These are phyloP conservation scores for Meles meles DNA, from an alignment of 2,113 vertebrate genomes.

Conservation along the genomic window DNA sequence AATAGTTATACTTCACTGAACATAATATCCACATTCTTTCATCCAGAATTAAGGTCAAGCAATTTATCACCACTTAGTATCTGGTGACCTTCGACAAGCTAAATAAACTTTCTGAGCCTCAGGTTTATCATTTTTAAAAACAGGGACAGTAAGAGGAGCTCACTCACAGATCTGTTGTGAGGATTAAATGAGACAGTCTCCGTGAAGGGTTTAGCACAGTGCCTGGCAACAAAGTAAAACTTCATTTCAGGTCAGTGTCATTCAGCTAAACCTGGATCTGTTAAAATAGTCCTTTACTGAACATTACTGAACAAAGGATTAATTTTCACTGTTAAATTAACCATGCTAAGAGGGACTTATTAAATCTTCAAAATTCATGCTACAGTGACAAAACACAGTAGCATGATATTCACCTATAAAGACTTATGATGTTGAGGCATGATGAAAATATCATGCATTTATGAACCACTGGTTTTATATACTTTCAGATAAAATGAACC, in stretches of 20 bases:
- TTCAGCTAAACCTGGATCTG: not conserved
- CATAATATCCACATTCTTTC: not conserved
- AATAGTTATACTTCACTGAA: not conserved
- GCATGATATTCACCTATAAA: not conserved
- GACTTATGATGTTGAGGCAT: not conserved
- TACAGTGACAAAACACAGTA: not conserved
- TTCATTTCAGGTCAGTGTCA: not conserved
- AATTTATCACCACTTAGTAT: not conserved
- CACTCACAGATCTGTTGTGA: not conserved
- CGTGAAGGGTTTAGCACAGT: not conserved
- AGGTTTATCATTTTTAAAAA: not conserved
- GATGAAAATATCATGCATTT: not conserved
- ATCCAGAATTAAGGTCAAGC: not conserved
- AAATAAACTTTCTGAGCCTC: not conserved
- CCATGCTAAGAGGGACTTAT: not conserved
- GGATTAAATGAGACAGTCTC: not conserved
- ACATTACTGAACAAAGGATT: not conserved
- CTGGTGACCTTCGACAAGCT: not conserved
- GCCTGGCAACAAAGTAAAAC: not conserved
- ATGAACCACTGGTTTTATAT: not conserved
- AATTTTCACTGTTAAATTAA: not conserved
- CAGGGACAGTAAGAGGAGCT: not conserved
- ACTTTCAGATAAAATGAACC: not conserved
- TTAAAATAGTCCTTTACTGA: fast-evolving
- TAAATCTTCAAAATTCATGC: not conserved